Evolutionary conservation across 2,888 invertebrate species (phyloP).

Genomic region (Hyles lineata): DNA sequence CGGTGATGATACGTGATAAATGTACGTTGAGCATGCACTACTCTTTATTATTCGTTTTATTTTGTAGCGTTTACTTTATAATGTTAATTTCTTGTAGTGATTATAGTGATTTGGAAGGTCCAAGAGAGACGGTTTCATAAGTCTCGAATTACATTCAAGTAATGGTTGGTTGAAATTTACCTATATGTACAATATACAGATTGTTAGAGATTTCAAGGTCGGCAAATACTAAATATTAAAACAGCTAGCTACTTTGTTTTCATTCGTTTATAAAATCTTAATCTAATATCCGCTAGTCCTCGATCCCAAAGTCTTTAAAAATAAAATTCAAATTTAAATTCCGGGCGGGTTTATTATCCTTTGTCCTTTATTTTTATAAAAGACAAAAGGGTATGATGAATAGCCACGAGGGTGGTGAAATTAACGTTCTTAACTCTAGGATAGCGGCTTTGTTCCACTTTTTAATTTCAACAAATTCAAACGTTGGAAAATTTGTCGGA

Average conservation of each 20-base stretch:
- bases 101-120: too few relatives aligned
- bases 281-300: not conserved
- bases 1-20: conserved; percentile 40
- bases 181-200: too few relatives aligned
- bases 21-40: not conserved
- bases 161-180: too few relatives aligned
- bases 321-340: conserved; percentile 13
- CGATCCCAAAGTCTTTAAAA: not conserved
- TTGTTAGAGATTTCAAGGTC: too few relatives aligned
- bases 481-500: not conserved
- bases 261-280: not conserved
- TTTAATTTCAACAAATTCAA: not conserved
- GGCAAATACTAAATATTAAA: not conserved
- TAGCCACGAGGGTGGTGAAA: conserved; percentile 21
- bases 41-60: not conserved
- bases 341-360: conserved; percentile 9
- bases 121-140: too few relatives aligned
- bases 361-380: conserved; percentile 19
- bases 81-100: not conserved
- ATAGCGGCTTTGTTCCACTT: not conserved
- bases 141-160: too few relatives aligned
- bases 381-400: conserved; percentile 22
- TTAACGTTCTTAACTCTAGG: conserved; percentile 28
- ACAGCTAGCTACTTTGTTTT: not conserved
- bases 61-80: not conserved